Evolutionary conservation across 1,140 invertebrate species (phyloP).

Genomic region (Asobara japonica): DNA sequence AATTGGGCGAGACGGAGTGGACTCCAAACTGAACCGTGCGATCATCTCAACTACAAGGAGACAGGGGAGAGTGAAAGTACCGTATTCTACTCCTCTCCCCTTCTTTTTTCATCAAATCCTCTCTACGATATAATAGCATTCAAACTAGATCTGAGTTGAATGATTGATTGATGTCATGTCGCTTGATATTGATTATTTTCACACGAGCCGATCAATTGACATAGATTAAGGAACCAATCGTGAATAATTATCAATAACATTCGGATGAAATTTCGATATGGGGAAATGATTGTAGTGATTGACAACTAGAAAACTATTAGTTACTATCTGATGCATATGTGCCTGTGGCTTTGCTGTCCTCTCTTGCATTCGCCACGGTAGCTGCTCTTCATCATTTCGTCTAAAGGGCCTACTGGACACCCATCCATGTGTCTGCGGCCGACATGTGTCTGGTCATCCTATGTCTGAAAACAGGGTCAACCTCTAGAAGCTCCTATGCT

Average conservation of each 20-base stretch:
- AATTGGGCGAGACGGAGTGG: slow-evolving; percentile 32
- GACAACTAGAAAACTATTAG: too few relatives aligned
- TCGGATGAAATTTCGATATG: background rate
- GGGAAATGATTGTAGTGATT: too few relatives aligned
- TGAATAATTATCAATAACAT: slow-evolving; percentile 15
- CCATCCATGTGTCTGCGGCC: too few relatives aligned
- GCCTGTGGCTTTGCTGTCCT: too few relatives aligned
- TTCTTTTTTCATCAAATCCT: background rate
- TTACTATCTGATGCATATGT: too few relatives aligned
- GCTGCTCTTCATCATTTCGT: too few relatives aligned
- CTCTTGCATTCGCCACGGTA: too few relatives aligned
- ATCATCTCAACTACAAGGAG: background rate
- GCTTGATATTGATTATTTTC: background rate
- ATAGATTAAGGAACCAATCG: background rate
- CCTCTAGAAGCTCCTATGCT: too few relatives aligned
- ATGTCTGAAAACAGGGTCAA: too few relatives aligned
- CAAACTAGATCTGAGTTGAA: slow-evolving; percentile 10
- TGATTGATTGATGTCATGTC: background rate
- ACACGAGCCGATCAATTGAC: background rate
- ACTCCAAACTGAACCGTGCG: background rate
- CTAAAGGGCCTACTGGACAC: too few relatives aligned
- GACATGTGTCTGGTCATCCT: too few relatives aligned
- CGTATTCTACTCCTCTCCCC: background rate
- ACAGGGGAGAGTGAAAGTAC: background rate
- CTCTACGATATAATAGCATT: background rate